Conservation (phyloP, 30 jellyfish, hydroid and myxozoan genomes). For the Nemopilema nomurai region DNA sequence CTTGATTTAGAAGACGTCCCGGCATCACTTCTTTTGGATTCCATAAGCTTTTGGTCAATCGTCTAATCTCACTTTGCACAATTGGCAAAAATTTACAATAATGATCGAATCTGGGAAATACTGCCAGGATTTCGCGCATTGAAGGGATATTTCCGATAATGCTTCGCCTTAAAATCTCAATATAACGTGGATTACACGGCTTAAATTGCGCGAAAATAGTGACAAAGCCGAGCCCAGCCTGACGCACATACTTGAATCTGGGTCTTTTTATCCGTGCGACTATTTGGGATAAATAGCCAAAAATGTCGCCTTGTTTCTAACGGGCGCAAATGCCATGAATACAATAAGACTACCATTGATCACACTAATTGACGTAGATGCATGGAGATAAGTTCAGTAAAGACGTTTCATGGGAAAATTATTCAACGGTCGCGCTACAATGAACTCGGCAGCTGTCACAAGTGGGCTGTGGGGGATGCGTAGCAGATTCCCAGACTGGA, state of each 20-base stretch:
- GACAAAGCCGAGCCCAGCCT: not conserved
- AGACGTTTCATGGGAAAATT: no score
- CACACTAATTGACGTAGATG: no score
- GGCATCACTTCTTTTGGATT: not conserved
- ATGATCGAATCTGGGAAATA: slow-evolving; percentile 16
- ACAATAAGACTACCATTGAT: no score
- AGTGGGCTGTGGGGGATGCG: not conserved
- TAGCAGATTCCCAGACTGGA: not conserved
- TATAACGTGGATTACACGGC: not conserved
- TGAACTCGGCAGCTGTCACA: not conserved
- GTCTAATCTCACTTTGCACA: slow-evolving; percentile 20
- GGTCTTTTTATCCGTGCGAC: not conserved
- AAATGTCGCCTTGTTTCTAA: not conserved
- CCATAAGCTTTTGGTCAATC: slow-evolving; percentile 2
- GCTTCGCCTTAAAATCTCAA: not conserved
- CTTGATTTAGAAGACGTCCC: not conserved
- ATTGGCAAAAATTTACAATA: slow-evolving; percentile 1
- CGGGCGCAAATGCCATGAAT: no score
- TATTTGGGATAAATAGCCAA: not conserved
- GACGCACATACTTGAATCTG: not conserved
- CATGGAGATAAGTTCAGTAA: no score
- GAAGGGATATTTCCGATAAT: not conserved
- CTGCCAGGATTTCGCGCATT: slow-evolving; percentile 19
- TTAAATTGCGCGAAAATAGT: not conserved
- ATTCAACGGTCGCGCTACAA: no score